Percentiles rank a stretch among this genome's conserved stretches.
These are phyloP conservation scores for Rhipidura dahli DNA, from an alignment of 2,113 vertebrate genomes.

Conservation along the genomic window DNA sequence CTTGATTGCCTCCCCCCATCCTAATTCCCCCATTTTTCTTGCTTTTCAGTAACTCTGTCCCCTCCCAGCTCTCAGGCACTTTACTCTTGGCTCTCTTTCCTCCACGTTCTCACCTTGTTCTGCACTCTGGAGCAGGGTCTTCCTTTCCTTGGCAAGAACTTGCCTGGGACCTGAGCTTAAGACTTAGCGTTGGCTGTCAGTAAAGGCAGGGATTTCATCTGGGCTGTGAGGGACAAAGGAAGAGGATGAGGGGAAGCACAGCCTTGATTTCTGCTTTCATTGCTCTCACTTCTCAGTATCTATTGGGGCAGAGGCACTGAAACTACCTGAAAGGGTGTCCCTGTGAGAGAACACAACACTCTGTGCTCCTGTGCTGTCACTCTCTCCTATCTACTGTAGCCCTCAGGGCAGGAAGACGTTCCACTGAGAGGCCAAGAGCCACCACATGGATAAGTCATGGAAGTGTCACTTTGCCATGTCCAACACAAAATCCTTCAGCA, in stretches of 20 bases:
- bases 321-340: neutral
- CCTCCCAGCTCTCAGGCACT: neutral
- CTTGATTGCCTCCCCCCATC: neutral
- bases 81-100: neutral
- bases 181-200: neutral
- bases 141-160: neutral
- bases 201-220: neutral
- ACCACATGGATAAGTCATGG: neutral
- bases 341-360: accelerated
- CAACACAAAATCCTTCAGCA: neutral
- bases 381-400: neutral
- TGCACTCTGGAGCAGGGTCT: neutral
- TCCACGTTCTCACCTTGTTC: neutral
- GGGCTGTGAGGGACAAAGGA: neutral
- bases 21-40: neutral
- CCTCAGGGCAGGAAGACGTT: neutral
- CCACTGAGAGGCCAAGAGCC: neutral
- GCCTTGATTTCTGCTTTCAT: neutral
- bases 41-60: neutral
- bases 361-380: neutral
- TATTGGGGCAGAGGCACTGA: neutral
- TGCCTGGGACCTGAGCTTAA: neutral
- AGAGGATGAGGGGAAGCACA: neutral
- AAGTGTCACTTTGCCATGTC: neutral
- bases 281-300: neutral